These are phyloP conservation scores for Anguilla anguilla DNA, from an alignment of 2,797 vertebrate species.

Conservation along the genomic window DNA sequence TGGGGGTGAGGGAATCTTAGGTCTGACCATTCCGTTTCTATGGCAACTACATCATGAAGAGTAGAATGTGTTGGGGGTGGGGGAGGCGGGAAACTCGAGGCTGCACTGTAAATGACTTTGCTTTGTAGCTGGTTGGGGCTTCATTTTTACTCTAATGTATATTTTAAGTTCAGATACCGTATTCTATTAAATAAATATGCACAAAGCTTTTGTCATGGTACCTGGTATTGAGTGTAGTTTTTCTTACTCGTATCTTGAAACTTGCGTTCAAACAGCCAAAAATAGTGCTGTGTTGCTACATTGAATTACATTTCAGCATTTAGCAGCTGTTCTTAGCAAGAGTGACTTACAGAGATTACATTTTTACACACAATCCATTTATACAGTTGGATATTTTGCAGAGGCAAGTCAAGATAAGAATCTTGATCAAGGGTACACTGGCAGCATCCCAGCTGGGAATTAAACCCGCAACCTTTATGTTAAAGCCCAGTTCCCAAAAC, in stretches of 20 bases:
- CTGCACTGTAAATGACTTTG: slow-evolving; percentile 22
- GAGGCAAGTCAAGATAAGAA: background rate
- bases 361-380: background rate
- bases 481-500: background rate
- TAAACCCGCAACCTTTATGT: background rate
- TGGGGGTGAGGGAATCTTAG: slow-evolving; percentile 28
- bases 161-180: background rate
- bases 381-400: background rate
- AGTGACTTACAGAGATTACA: background rate
- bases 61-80: slow-evolving; percentile 33
- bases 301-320: background rate
- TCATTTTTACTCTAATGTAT: background rate
- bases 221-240: background rate
- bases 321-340: background rate
- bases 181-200: background rate
- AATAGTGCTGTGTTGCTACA: background rate
- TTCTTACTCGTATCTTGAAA: background rate
- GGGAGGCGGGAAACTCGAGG: slow-evolving; percentile 38
- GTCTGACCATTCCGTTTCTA: slow-evolving; percentile 35
- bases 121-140: slow-evolving; percentile 24
- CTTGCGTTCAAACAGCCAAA: background rate
- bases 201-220: background rate
- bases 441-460: background rate
- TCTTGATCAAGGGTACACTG: background rate
- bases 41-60: slow-evolving; percentile 39